Conservation (phyloP, 37 sponge, comb jelly and placozoan species). For the Ephydatia muelleri region DNA sequence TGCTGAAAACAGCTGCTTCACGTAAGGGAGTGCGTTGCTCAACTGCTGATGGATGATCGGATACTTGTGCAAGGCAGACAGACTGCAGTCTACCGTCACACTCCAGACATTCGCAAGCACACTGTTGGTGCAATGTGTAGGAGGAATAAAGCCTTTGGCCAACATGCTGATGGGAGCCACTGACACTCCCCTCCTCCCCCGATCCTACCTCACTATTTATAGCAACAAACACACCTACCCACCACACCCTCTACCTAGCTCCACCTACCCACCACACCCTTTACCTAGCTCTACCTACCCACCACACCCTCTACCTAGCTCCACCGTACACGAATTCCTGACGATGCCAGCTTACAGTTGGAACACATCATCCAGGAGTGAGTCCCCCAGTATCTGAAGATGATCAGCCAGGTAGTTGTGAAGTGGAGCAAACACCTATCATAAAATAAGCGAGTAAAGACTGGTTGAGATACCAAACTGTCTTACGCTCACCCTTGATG, state of each 20-base stretch:
- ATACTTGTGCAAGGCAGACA: neutral
- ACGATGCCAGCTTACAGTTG: slow-evolving; percentile 18
- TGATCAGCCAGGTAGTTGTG: slow-evolving; percentile 39
- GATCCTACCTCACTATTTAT: neutral
- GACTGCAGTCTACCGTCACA: neutral
- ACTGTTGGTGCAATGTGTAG: neutral
- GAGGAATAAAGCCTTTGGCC: neutral
- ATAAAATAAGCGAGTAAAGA: neutral
- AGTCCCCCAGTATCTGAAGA: slow-evolving; percentile 36
- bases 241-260: neutral
- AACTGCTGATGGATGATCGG: neutral
- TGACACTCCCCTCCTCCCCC: neutral
- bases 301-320: too few relatives aligned
- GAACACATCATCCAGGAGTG: slow-evolving; percentile 33
- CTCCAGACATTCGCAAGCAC: neutral
- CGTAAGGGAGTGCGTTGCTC: neutral
- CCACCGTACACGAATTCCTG: neutral
- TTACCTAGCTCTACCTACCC: neutral
- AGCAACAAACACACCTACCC: neutral
- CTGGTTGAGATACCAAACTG: too few relatives aligned
- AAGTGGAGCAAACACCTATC: slow-evolving; percentile 33
- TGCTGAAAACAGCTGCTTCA: neutral
- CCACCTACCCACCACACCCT: neutral
- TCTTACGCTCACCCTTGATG: too few relatives aligned
- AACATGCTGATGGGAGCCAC: too few relatives aligned